phyloP scores from a whole-genome alignment of 1,140 invertebrate genomes.

The Stenopsyche tienmushanensis region DNA sequence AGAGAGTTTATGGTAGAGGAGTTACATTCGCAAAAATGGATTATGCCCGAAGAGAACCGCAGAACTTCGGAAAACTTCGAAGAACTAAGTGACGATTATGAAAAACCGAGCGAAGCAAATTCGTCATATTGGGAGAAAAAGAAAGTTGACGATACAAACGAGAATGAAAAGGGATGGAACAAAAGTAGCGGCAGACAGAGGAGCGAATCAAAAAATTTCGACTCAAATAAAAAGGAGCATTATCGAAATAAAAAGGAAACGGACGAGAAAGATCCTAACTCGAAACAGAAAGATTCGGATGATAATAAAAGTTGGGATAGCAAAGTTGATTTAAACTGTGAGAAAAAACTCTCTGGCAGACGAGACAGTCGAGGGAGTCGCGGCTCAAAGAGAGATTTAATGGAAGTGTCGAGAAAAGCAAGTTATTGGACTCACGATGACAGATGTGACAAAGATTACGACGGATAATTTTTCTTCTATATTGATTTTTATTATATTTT shows the following conservation, averaged over 20 bases:
- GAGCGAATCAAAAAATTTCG: conserved; percentile 16
- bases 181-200: neutral
- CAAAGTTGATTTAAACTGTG: neutral
- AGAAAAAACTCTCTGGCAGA: conserved; percentile 1
- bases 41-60: neutral
- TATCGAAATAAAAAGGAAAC: conserved; percentile 24
- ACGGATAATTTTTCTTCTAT: no score
- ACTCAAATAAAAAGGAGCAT: conserved; percentile 11
- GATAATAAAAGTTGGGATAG: conserved; percentile 20
- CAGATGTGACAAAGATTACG: conserved; percentile 54
- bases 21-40: no score
- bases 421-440: conserved; percentile 57
- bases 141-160: conserved; percentile 14
- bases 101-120: neutral
- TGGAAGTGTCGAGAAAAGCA: conserved; percentile 50
- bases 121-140: conserved; percentile 15
- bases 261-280: conserved; percentile 38
- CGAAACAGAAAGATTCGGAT: conserved; percentile 32
- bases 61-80: no score
- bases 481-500: no score
- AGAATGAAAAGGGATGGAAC: conserved; percentile 15
- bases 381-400: conserved; percentile 49
- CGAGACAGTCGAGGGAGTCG: conserved; percentile 7
- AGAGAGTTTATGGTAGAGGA: no score
- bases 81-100: conserved; percentile 2